Conservation (phyloP, 2,113 vertebrate species). For the Naja naja region DNA sequence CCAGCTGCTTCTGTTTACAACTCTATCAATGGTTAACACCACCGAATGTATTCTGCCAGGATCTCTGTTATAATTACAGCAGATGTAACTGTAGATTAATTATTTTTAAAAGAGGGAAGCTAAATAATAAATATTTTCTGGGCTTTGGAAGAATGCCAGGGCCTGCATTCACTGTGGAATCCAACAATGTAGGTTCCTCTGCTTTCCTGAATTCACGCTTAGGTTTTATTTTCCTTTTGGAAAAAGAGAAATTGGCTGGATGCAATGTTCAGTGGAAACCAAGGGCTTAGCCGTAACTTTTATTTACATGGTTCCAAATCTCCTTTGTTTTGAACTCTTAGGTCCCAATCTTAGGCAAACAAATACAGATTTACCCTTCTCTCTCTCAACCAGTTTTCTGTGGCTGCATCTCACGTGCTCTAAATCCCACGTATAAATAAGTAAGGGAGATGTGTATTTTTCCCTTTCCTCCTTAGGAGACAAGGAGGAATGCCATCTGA, state of each 20-base stretch:
- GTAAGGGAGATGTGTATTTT: neutral
- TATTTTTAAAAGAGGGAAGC: slow-evolving; percentile 59
- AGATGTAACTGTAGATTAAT: slow-evolving; percentile 74
- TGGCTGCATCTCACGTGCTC: neutral
- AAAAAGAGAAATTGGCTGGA: neutral
- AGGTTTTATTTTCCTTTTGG: slow-evolving; percentile 49
- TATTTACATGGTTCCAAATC: neutral
- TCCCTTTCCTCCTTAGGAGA: neutral
- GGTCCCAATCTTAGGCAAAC: neutral
- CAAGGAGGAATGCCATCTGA: neutral
- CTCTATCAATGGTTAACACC: slow-evolving; percentile 77
- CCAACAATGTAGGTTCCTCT: slow-evolving; percentile 43
- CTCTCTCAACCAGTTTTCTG: neutral
- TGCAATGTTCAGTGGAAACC: neutral
- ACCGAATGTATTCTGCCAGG: slow-evolving; percentile 64
- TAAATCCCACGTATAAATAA: neutral
- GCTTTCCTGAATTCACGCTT: slow-evolving; percentile 42
- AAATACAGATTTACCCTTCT: neutral
- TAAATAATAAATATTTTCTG: slow-evolving; percentile 69
- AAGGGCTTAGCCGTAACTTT: neutral
- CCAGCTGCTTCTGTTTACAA: slow-evolving; percentile 83
- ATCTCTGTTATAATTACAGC: slow-evolving; percentile 75
- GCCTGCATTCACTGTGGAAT: slow-evolving; percentile 15
- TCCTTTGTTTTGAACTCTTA: neutral
- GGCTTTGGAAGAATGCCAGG: slow-evolving; percentile 57